Evolutionary conservation across 1,140 invertebrate genomes (phyloP).

Genomic region (Helicoverpa zea): DNA sequence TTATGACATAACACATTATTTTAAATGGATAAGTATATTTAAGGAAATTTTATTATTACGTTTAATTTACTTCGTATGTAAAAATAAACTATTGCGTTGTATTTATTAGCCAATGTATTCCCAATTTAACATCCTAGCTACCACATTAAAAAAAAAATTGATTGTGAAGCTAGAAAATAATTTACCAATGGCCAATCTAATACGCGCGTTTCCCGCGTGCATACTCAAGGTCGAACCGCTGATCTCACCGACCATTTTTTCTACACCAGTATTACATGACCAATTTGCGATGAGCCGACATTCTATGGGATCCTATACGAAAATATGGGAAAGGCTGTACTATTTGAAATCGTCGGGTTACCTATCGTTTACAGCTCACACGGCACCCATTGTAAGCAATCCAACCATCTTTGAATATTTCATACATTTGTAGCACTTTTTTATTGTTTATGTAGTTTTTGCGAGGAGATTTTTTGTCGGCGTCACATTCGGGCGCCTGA

Average conservation of each 20-base stretch:
- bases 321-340: constrained; percentile 59
- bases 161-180: constrained; percentile 55
- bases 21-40: background rate
- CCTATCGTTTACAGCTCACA: constrained; percentile 59
- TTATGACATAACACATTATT: background rate
- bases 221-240: constrained; percentile 74
- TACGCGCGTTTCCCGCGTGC: constrained; percentile 62
- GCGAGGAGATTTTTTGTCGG: constrained; percentile 66
- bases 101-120: background rate
- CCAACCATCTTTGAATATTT: constrained; percentile 77
- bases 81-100: background rate
- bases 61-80: background rate
- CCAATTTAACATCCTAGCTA: background rate
- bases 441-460: constrained; percentile 72
- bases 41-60: background rate
- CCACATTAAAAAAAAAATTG: no score
- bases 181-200: constrained; percentile 72
- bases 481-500: constrained; percentile 59
- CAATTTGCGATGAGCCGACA: constrained; percentile 60
- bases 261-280: constrained; percentile 69
- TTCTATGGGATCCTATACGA: constrained; percentile 54
- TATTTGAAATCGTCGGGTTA: constrained; percentile 57
- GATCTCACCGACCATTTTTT: constrained; percentile 82
- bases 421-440: constrained; percentile 64
- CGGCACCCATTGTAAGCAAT: constrained; percentile 68